Conservation (phyloP, 2,113 vertebrate genomes). For the Pungitius pungitius region DNA sequence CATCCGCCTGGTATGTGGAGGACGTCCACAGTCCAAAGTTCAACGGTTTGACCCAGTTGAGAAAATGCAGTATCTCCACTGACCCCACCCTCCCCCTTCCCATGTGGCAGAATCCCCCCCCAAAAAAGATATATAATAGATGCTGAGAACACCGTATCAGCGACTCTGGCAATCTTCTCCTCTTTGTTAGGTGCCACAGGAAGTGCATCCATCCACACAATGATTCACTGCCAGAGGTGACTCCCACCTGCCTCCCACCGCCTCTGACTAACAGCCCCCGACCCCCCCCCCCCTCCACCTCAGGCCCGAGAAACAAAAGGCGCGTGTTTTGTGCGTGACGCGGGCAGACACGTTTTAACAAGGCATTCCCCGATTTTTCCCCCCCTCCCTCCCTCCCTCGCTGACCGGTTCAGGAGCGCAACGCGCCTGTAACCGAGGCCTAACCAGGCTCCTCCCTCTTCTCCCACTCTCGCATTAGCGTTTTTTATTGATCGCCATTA, state of each 20-base stretch:
- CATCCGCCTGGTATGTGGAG: slow-evolving; percentile 65
- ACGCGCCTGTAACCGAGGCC: slow-evolving; percentile 38
- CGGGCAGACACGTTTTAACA: slow-evolving; percentile 32
- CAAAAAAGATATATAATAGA: background rate
- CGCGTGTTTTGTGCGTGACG: background rate
- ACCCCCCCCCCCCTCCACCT: too few species aligned
- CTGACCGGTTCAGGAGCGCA: slow-evolving; percentile 23
- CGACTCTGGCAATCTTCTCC: slow-evolving; percentile 15
- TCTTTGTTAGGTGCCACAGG: slow-evolving; percentile 45
- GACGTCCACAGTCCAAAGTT: slow-evolving; percentile 71
- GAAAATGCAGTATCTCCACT: background rate
- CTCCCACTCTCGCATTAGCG: slow-evolving; percentile 23
- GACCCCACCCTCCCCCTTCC: background rate
- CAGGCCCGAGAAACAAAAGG: slow-evolving; percentile 21
- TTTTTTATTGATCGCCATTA: slow-evolving; percentile 68
- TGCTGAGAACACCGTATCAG: background rate
- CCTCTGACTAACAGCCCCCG: slow-evolving; percentile 23
- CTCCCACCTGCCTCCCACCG: slow-evolving; percentile 19
- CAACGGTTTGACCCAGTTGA: slow-evolving; percentile 51
- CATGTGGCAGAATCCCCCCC: background rate
- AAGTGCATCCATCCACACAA: slow-evolving; percentile 52
- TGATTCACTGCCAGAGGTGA: slow-evolving; percentile 67
- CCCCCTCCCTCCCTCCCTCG: background rate
- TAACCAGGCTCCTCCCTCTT: slow-evolving; percentile 4
- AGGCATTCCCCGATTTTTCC: background rate